Conservation (phyloP, 2,888 invertebrate genomes). For the Callosobruchus maculatus region DNA sequence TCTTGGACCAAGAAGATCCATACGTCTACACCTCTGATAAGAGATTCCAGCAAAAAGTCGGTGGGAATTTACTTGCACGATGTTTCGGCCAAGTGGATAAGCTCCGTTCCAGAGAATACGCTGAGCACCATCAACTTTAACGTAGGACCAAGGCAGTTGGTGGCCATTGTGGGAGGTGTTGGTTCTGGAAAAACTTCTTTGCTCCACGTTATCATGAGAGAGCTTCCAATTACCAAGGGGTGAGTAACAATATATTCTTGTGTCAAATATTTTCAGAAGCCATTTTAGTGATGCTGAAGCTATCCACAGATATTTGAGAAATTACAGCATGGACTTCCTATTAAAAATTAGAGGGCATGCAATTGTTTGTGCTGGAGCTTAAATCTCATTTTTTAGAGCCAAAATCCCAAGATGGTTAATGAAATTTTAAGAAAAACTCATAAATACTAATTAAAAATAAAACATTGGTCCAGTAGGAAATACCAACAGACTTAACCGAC, state of each 20-base stretch:
- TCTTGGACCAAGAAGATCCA: slow-evolving; percentile 29
- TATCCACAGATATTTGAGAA: too few relatives aligned
- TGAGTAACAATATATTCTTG: slow-evolving; percentile 14
- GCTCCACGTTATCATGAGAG: slow-evolving; percentile 67
- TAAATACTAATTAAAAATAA: too few relatives aligned
- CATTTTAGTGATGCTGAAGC: too few relatives aligned
- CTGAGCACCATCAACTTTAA: slow-evolving; percentile 30
- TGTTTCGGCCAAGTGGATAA: slow-evolving; percentile 31
- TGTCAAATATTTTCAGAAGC: too few relatives aligned
- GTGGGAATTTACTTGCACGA: slow-evolving; percentile 29
- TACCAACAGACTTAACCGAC: too few relatives aligned
- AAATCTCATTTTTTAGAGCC: too few relatives aligned
- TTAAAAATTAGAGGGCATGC: too few relatives aligned
- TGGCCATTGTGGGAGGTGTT: slow-evolving; percentile 62
- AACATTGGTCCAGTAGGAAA: too few relatives aligned
- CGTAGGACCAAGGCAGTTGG: slow-evolving; percentile 27
- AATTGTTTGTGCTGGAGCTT: too few relatives aligned
- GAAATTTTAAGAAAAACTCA: too few relatives aligned
- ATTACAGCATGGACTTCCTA: too few relatives aligned
- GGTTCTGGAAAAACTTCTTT: slow-evolving; percentile 69
- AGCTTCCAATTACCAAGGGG: slow-evolving; percentile 62
- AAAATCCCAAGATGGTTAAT: too few relatives aligned
- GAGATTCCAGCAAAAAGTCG: slow-evolving; percentile 28
- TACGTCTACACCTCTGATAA: slow-evolving; percentile 34
- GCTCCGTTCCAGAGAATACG: slow-evolving; percentile 15